phyloP scores from a whole-genome alignment of 1,140 invertebrate species.

The Diprion similis region DNA sequence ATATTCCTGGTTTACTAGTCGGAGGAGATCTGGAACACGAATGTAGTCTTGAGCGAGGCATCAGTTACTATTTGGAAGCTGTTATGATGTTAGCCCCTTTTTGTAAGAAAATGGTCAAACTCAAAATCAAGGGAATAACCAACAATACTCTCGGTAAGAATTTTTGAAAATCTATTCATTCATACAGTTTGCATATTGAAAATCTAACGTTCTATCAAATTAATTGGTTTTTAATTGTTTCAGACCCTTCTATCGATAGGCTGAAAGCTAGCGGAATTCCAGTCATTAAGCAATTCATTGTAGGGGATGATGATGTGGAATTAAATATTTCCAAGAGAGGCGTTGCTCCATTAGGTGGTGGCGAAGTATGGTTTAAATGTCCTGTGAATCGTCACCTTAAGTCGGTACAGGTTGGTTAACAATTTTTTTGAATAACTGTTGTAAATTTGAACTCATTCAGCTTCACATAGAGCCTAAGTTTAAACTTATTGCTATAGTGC shows the following conservation, averaged over 20 bases:
- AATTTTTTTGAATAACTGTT: background rate
- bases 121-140: slow-evolving; percentile 87
- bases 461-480: background rate
- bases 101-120: slow-evolving; percentile 88
- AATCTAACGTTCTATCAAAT: slow-evolving; percentile 9
- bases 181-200: slow-evolving; percentile 4
- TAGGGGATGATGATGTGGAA: slow-evolving; percentile 87
- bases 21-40: slow-evolving; percentile 90
- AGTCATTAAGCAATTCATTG: slow-evolving; percentile 82
- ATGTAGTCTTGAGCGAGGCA: slow-evolving; percentile 81
- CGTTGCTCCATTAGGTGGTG: slow-evolving; percentile 85
- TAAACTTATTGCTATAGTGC: slow-evolving; percentile 62
- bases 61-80: slow-evolving; percentile 93
- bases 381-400: slow-evolving; percentile 75
- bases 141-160: slow-evolving; percentile 73
- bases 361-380: slow-evolving; percentile 88
- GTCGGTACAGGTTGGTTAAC: slow-evolving; percentile 66
- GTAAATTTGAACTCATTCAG: background rate
- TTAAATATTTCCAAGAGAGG: slow-evolving; percentile 88
- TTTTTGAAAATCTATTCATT: background rate
- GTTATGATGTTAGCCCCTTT: slow-evolving; percentile 91
- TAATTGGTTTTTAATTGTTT: slow-evolving; percentile 18
- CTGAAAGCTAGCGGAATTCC: slow-evolving; percentile 82
- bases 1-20: slow-evolving; percentile 86
- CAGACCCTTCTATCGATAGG: slow-evolving; percentile 85